Conservation (phyloP, 1,140 invertebrate genomes). For the Thalassaphorura encarpata region DNA sequence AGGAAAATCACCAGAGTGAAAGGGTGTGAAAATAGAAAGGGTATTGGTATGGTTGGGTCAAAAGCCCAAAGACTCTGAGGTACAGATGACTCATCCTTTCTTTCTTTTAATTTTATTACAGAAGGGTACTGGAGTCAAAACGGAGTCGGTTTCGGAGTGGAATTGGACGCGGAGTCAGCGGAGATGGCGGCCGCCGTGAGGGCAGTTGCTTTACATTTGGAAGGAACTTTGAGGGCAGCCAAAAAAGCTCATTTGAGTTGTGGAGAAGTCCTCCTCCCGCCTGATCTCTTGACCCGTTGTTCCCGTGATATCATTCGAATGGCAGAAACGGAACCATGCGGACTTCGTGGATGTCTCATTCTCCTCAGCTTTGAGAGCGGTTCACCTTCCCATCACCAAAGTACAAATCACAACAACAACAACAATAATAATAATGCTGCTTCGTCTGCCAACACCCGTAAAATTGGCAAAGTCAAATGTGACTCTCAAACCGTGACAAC, state of each 20-base stretch:
- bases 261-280: conserved; percentile 67
- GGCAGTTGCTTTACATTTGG: conserved; percentile 56
- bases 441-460: conserved; percentile 35
- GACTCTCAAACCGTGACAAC: conserved; percentile 72
- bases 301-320: conserved; percentile 62
- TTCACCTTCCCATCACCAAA: conserved; percentile 10
- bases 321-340: conserved; percentile 74
- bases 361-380: conserved; percentile 36
- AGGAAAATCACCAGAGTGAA: background rate
- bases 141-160: conserved; percentile 11
- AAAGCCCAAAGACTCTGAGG: background rate
- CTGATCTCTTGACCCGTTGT: conserved; percentile 60
- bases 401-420: background rate
- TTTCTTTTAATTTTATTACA: conserved; percentile 10
- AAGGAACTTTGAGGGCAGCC: conserved; percentile 61
- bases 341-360: conserved; percentile 45
- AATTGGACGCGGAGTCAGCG: conserved; percentile 22
- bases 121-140: conserved; percentile 20
- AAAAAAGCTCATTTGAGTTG: conserved; percentile 64
- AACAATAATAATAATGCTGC: background rate
- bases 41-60: background rate
- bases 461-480: conserved; percentile 58
- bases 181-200: conserved; percentile 30
- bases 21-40: background rate
- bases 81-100: background rate